phyloP scores from a whole-genome alignment of 2,113 vertebrate species.

The Tachycineta bicolor region DNA sequence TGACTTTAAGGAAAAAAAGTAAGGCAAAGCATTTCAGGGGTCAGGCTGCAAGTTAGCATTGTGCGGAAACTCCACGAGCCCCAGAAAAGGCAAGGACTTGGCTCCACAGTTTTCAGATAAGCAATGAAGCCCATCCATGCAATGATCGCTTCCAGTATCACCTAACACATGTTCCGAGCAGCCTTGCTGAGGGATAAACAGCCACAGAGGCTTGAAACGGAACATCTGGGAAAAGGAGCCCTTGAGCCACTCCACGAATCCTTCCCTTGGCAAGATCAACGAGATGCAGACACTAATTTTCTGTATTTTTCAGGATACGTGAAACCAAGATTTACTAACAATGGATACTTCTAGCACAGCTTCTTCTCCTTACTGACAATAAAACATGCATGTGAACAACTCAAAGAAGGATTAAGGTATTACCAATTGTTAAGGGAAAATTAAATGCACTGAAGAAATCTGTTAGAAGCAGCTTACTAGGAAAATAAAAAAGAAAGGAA shows the following conservation, averaged over 20 bases:
- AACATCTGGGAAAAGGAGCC: constrained; percentile 1
- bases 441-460: background rate
- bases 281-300: background rate
- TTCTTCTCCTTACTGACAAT: background rate
- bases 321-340: background rate
- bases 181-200: constrained; percentile 10
- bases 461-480: background rate
- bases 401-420: background rate
- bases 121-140: background rate
- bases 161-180: background rate
- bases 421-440: background rate
- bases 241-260: background rate
- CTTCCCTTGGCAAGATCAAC: background rate
- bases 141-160: background rate
- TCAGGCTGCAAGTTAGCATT: background rate
- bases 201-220: background rate
- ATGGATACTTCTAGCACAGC: background rate
- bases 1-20: background rate
- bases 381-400: background rate
- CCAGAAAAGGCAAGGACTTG: background rate
- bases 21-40: background rate
- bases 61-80: background rate
- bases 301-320: background rate
- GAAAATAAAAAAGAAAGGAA: background rate
- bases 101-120: background rate